Conservation (phyloP, 2,797 vertebrate species). For the Acrossocheilus fasciatus region DNA sequence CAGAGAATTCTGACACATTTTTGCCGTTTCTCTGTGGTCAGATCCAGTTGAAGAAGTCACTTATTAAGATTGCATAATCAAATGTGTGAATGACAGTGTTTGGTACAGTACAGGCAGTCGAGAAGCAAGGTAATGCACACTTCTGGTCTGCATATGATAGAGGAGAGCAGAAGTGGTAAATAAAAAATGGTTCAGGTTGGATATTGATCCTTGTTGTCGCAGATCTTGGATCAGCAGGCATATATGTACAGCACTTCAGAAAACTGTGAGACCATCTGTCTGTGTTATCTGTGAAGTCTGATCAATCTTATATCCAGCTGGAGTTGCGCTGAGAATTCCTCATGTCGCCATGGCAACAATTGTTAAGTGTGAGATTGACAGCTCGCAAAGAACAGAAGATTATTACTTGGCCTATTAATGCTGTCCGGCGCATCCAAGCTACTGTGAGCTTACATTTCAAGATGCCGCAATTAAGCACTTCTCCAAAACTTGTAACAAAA, state of each 20-base stretch:
- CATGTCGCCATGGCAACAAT: constrained; percentile 59
- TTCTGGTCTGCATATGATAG: background rate
- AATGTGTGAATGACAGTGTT: constrained; percentile 37
- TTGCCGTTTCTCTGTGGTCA: background rate
- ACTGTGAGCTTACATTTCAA: constrained; percentile 26
- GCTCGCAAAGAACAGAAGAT: constrained; percentile 41
- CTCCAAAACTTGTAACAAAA: background rate
- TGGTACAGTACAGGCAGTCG: background rate
- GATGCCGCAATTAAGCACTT: background rate
- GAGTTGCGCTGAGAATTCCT: constrained; percentile 51
- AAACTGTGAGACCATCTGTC: constrained; percentile 51
- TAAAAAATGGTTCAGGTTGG: background rate
- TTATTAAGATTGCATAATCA: constrained; percentile 6
- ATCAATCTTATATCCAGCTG: constrained; percentile 55
- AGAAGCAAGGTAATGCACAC: background rate
- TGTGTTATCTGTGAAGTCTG: constrained; percentile 52
- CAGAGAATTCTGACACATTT: background rate
- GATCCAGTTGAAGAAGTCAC: constrained; percentile 19
- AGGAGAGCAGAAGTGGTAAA: background rate
- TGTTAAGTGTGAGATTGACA: constrained; percentile 52
- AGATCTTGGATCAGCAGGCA: constrained; percentile 36
- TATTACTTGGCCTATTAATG: constrained; percentile 37
- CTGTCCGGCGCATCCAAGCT: constrained; percentile 8
- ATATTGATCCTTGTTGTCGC: constrained; percentile 46
- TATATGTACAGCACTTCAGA: constrained; percentile 33